A percentile compares a stretch with the other conserved stretches of the same genome.
phyloP scores from a whole-genome alignment of 2,888 invertebrate species.

The Colletes collaris region DNA sequence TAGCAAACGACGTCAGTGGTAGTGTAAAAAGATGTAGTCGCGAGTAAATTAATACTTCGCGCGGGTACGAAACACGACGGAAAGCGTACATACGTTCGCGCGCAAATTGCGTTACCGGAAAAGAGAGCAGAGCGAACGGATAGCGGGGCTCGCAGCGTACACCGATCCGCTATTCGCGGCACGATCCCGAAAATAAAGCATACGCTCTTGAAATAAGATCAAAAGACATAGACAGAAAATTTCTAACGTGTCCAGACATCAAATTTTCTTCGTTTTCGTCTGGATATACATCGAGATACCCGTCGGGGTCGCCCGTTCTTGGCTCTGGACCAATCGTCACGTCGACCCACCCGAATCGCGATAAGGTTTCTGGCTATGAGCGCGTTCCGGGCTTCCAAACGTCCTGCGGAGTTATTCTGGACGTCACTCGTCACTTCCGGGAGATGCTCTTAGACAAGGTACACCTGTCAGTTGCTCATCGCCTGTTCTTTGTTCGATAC shows the following conservation, averaged over 20 bases:
- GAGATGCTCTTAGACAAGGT: constrained; percentile 57
- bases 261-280: constrained; percentile 62
- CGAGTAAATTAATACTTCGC: neutral
- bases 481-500: constrained; percentile 27
- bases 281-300: constrained; percentile 64
- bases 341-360: constrained; percentile 73
- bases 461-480: constrained; percentile 66
- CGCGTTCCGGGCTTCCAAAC: constrained; percentile 63
- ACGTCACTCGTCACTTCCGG: constrained; percentile 76
- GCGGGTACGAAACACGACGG: constrained; percentile 7
- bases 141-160: neutral
- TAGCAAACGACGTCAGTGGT: neutral
- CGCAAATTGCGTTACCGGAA: constrained; percentile 34
- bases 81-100: constrained; percentile 26
- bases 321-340: constrained; percentile 77
- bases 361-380: constrained; percentile 76
- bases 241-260: constrained; percentile 64
- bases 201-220: constrained; percentile 56
- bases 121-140: constrained; percentile 1
- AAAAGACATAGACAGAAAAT: constrained; percentile 57
- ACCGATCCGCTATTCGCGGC: constrained; percentile 41
- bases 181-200: constrained; percentile 56
- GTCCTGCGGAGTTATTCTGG: constrained; percentile 76
- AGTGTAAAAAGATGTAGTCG: neutral
- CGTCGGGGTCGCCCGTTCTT: constrained; percentile 70